Conservation (phyloP, 2,888 invertebrate genomes). For the Ectropis crepuscularia region DNA sequence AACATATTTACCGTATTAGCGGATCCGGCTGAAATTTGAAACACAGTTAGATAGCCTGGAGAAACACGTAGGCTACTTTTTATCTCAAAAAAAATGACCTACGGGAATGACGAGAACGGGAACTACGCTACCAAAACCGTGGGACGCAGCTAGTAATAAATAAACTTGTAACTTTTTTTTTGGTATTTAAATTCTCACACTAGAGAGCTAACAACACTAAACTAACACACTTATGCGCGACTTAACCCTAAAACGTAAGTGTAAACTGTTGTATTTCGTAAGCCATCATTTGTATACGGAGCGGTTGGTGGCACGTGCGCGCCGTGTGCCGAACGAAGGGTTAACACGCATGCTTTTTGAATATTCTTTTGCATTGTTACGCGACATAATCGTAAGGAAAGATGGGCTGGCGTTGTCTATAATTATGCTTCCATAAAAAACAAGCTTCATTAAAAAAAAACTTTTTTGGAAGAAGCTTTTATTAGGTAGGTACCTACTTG, state of each 20-base stretch:
- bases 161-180: no score
- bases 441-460: no score
- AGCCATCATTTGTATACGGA: constrained; percentile 81
- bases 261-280: constrained; percentile 60
- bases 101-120: no score
- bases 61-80: no score
- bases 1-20: no score
- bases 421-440: constrained; percentile 8
- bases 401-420: constrained; percentile 15
- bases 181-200: constrained; percentile 57
- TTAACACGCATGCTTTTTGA: constrained; percentile 46
- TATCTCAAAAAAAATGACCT: no score
- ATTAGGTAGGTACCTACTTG: no score
- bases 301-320: constrained; percentile 68
- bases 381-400: constrained; percentile 37
- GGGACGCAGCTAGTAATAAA: no score
- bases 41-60: no score
- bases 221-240: constrained; percentile 80
- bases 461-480: no score
- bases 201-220: constrained; percentile 57
- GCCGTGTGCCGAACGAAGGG: constrained; percentile 60
- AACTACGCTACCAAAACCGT: no score
- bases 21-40: no score
- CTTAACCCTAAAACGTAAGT: constrained; percentile 63
- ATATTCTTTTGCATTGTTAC: constrained; percentile 45